Percentiles rank a stretch among this genome's conserved stretches.
These are phyloP conservation scores for Clunio marinus DNA, from an alignment of 2,888 invertebrate genomes.

Conservation along the genomic window DNA sequence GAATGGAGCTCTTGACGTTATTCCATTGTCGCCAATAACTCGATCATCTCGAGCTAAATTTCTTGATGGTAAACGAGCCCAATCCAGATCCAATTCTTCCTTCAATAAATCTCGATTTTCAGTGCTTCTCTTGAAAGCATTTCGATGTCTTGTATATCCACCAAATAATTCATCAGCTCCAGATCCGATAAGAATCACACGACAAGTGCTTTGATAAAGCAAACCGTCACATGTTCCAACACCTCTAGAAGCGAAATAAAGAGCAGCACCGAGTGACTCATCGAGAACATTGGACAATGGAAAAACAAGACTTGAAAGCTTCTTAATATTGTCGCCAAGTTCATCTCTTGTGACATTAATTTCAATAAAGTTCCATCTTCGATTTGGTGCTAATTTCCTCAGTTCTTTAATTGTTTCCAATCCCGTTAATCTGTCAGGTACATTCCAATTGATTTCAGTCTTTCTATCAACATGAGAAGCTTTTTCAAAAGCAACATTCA, in stretches of 20 bases:
- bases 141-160: constrained; percentile 86
- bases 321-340: constrained; percentile 52
- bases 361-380: constrained; percentile 80
- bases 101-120: constrained; percentile 57
- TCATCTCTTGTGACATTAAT: constrained; percentile 68
- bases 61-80: constrained; percentile 78
- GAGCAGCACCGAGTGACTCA: constrained; percentile 92
- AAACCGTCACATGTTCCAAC: constrained; percentile 49
- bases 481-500: constrained; percentile 89
- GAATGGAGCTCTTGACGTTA: constrained; percentile 76
- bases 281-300: constrained; percentile 87
- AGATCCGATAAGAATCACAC: constrained; percentile 41
- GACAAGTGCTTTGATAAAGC: constrained; percentile 42
- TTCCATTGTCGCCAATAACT: constrained; percentile 83
- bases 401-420: constrained; percentile 66
- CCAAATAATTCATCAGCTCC: constrained; percentile 97
- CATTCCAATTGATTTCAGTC: constrained; percentile 54
- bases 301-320: constrained; percentile 73
- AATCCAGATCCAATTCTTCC: constrained; percentile 68
- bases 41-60: constrained; percentile 95
- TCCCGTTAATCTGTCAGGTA: constrained; percentile 83
- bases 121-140: constrained; percentile 58
- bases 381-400: constrained; percentile 60
- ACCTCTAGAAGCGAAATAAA: constrained; percentile 92
- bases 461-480: constrained; percentile 40